A percentile compares a stretch with the other conserved stretches of the same genome.
These are phyloP conservation scores for Holocentrus rufus DNA, from an alignment of 2,797 vertebrate genomes.

Conservation along the genomic window DNA sequence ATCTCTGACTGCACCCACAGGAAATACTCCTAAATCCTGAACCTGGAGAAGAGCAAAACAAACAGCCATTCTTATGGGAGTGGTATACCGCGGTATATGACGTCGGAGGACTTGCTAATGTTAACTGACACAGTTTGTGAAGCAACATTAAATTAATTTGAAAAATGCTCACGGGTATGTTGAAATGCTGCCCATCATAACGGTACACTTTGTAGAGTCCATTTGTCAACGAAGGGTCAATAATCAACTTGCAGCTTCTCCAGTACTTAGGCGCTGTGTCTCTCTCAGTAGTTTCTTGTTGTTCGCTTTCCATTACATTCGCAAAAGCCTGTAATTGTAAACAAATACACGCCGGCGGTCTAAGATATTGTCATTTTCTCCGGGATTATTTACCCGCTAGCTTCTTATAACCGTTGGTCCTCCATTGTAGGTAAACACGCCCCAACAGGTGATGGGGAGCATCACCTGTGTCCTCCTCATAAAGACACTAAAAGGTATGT, in stretches of 20 bases:
- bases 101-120: too few relatives aligned
- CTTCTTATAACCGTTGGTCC: conserved; percentile 17
- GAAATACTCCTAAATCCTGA: conserved; percentile 90
- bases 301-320: conserved; percentile 97
- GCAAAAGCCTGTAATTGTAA: conserved; percentile 84
- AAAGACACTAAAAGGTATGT: background rate
- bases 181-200: conserved; percentile 93
- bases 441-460: conserved; percentile 80
- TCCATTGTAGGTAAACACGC: conserved; percentile 67
- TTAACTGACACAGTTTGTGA: too few relatives aligned
- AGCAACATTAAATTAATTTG: background rate
- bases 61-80: background rate
- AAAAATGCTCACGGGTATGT: conserved; percentile 86
- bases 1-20: conserved; percentile 90
- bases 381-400: conserved; percentile 6
- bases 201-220: conserved; percentile 94
- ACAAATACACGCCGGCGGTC: background rate
- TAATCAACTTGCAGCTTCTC: conserved; percentile 96
- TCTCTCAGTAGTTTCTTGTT: conserved; percentile 79
- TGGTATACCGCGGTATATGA: background rate
- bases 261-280: conserved; percentile 88
- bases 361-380: background rate
- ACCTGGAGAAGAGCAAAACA: conserved; percentile 63
- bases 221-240: conserved; percentile 91
- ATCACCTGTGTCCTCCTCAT: conserved; percentile 67